Conservation (phyloP, 2,113 vertebrate genomes). For the Daubentonia madagascariensis region DNA sequence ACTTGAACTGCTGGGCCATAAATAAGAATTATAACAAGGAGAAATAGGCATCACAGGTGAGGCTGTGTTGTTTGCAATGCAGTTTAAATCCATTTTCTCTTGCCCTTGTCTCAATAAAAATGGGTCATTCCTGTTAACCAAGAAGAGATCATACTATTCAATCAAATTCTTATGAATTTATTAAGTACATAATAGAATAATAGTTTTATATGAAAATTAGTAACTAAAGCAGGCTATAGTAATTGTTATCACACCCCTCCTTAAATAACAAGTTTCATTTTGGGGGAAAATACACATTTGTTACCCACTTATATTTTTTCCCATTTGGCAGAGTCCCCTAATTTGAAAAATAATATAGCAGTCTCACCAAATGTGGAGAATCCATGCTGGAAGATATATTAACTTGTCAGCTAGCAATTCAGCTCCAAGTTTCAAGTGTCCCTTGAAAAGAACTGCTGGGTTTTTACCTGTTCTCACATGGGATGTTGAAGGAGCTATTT, state of each 20-base stretch:
- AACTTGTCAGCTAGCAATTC: not conserved
- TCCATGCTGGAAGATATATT: not conserved
- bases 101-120: not conserved
- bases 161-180: not conserved
- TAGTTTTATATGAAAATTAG: not conserved
- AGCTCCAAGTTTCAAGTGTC: not conserved
- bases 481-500: not conserved
- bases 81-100: not conserved
- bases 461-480: not conserved
- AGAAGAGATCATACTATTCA: not conserved
- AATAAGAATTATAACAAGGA: not conserved
- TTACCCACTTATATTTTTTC: not conserved
- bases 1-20: not conserved
- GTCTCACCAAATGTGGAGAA: not conserved
- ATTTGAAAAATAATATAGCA: not conserved
- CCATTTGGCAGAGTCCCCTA: not conserved
- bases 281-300: not conserved
- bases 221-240: not conserved
- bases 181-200: not conserved
- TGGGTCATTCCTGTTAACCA: not conserved
- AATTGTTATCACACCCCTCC: not conserved
- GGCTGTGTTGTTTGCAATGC: not conserved
- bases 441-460: not conserved
- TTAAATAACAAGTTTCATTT: not conserved
- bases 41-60: not conserved